Conservation (phyloP, 1,140 invertebrate genomes). For the Drosophila grimshawi region DNA sequence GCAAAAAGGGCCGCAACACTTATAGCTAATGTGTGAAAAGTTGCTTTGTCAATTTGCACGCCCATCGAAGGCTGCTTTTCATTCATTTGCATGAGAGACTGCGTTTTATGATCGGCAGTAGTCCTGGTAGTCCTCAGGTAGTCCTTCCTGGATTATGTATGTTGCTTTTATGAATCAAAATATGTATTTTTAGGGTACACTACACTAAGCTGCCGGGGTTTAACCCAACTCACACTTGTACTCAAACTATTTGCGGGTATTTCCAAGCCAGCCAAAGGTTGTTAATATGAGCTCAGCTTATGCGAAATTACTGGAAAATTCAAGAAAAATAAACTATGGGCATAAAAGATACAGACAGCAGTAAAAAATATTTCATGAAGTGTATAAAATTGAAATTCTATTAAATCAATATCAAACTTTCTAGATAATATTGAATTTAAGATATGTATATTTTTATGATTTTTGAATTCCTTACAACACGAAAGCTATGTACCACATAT, state of each 20-base stretch:
- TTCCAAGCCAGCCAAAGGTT: neutral
- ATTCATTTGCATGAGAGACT: slow-evolving; percentile 69
- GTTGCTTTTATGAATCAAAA: slow-evolving; percentile 52
- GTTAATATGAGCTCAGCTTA: neutral
- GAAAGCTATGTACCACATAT: no score
- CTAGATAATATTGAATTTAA: no score
- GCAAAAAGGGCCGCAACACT: slow-evolving; percentile 35
- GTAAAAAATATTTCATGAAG: neutral
- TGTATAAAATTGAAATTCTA: no score
- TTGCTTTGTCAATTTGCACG: slow-evolving; percentile 77
- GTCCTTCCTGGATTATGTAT: slow-evolving; percentile 36
- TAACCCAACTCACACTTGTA: slow-evolving; percentile 60
- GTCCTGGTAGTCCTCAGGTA: slow-evolving; percentile 1
- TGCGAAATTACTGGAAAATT: slow-evolving; percentile 11
- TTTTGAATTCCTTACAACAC: no score
- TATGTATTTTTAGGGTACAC: slow-evolving; percentile 17
- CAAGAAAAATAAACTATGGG: neutral
- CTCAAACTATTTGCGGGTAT: slow-evolving; percentile 22
- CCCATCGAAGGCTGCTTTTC: slow-evolving; percentile 48
- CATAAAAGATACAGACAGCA: neutral
- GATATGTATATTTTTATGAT: no score
- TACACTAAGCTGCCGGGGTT: slow-evolving; percentile 41
- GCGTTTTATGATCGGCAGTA: slow-evolving; percentile 40
- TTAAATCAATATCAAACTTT: no score
- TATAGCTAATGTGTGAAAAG: slow-evolving; percentile 81